phyloP scores from a whole-genome alignment of 2,888 invertebrate genomes.

The Galeopsomyia nigrocyanea region DNA sequence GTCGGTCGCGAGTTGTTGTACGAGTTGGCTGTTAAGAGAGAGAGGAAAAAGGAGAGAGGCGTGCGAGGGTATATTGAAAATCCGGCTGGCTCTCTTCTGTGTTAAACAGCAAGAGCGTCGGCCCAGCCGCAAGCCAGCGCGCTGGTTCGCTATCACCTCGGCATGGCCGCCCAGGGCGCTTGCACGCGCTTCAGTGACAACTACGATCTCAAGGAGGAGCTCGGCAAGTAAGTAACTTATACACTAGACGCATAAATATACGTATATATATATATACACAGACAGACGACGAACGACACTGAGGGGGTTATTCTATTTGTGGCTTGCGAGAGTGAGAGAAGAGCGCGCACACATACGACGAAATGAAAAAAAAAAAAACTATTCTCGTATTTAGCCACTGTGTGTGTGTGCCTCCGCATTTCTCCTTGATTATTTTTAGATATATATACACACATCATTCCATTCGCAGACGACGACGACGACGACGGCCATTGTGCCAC shows the following conservation, averaged over 20 bases:
- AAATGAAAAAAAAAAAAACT: too few relatives aligned
- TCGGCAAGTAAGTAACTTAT: slow-evolving; percentile 91
- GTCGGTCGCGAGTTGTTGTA: too few relatives aligned
- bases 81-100: neutral
- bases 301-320: neutral
- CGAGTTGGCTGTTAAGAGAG: neutral
- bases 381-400: too few relatives aligned
- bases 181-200: slow-evolving; percentile 99
- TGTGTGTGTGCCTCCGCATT: too few relatives aligned
- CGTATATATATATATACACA: neutral
- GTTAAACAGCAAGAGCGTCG: neutral
- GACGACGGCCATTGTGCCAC: slow-evolving; percentile 8
- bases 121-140: slow-evolving; percentile 22
- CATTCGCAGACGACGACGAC: neutral
- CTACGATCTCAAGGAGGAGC: slow-evolving; percentile 99
- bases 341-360: too few relatives aligned
- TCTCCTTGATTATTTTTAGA: too few relatives aligned
- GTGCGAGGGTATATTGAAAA: neutral
- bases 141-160: slow-evolving; percentile 58
- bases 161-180: slow-evolving; percentile 90
- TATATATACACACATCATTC: too few relatives aligned
- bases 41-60: neutral
- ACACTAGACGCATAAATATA: slow-evolving; percentile 1
- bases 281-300: neutral
- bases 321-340: too few relatives aligned